Conservation (phyloP, 64 coral and sea anemone genomes). For the Hydrozoanthus tunicans region DNA sequence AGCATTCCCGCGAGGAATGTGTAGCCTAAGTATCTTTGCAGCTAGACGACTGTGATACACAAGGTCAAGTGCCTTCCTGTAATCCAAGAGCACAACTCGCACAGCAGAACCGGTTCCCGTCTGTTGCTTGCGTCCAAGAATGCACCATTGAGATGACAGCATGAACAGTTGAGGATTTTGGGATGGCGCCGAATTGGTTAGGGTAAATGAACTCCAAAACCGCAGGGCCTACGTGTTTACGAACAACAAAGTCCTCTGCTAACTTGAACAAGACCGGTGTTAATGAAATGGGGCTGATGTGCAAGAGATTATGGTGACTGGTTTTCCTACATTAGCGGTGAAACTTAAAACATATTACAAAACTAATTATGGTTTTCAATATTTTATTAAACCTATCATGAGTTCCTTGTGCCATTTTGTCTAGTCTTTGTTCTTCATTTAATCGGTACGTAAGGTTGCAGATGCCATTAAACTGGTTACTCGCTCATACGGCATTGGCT, state of each 20-base stretch:
- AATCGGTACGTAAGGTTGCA: no score
- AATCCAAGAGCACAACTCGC: slow-evolving; percentile 3
- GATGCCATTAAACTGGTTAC: no score
- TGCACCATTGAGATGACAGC: no score
- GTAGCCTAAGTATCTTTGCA: slow-evolving; percentile 1
- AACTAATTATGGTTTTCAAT: no score
- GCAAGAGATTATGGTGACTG: background rate
- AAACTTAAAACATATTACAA: background rate
- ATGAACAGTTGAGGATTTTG: no score
- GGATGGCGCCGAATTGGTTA: background rate
- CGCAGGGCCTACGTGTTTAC: background rate
- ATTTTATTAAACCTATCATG: no score
- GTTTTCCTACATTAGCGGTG: background rate
- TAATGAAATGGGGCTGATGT: slow-evolving; percentile 14
- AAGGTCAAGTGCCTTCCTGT: slow-evolving; percentile 31
- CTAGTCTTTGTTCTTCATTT: no score
- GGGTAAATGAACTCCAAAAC: background rate
- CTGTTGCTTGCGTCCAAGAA: background rate
- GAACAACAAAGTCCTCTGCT: slow-evolving; percentile 41
- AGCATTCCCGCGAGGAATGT: slow-evolving; percentile 10
- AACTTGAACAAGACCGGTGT: slow-evolving; percentile 11
- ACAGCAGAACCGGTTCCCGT: background rate
- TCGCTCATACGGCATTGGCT: no score
- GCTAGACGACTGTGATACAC: slow-evolving; percentile 11
- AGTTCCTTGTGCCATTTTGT: no score